Percentiles rank a stretch among this genome's conserved stretches.
Evolutionary conservation across 2,113 vertebrate genomes (phyloP).

Genomic region (Tapirus terrestris): DNA sequence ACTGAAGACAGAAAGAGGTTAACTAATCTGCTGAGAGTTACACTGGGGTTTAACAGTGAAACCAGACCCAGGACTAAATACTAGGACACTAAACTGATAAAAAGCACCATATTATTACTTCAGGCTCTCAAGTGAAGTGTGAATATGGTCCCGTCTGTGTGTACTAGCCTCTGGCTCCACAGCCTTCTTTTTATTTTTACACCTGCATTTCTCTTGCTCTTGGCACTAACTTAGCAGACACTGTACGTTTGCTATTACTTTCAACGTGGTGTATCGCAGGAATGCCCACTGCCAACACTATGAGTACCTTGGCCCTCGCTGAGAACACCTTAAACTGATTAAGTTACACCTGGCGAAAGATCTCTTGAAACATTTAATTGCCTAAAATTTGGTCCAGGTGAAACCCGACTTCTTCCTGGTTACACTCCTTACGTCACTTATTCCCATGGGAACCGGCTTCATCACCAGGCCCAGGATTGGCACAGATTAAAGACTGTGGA

Average conservation of each 20-base stretch:
- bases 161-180: constrained; percentile 53
- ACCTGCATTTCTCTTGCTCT: constrained; percentile 61
- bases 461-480: neutral
- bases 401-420: constrained; percentile 55
- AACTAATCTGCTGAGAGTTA: neutral
- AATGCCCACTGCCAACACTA: constrained; percentile 65
- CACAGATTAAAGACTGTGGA: constrained; percentile 14
- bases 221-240: constrained; percentile 57
- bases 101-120: neutral
- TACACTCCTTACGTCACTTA: constrained; percentile 25
- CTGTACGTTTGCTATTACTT: constrained; percentile 61
- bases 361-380: constrained; percentile 66
- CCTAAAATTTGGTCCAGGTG: constrained; percentile 72
- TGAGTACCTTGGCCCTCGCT: constrained; percentile 56
- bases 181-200: constrained; percentile 65
- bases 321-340: constrained; percentile 64
- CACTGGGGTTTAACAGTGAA: neutral
- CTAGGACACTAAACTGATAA: neutral
- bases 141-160: neutral
- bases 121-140: neutral
- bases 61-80: neutral
- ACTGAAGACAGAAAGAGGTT: neutral
- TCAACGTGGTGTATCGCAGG: constrained; percentile 43
- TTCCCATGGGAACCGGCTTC: constrained; percentile 35
- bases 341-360: constrained; percentile 76